Evolutionary conservation across 2,888 invertebrate species (phyloP).

Genomic region (Tineola bisselliella): DNA sequence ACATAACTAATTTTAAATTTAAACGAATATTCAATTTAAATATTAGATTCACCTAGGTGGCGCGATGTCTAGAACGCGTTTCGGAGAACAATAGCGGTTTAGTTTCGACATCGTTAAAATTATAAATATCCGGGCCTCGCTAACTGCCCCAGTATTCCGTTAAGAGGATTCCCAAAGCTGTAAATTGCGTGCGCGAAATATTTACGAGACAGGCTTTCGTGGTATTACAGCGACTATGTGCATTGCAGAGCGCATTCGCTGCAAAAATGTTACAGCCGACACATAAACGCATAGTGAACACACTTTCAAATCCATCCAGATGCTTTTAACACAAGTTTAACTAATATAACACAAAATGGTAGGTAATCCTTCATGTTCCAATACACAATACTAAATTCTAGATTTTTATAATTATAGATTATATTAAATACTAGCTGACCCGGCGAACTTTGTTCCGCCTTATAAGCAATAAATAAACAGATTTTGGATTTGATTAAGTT

Average conservation of each 20-base stretch:
- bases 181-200: conserved; percentile 62
- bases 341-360: background rate
- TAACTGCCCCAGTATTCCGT: conserved; percentile 60
- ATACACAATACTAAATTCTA: too few species aligned
- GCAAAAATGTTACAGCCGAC: conserved; percentile 44
- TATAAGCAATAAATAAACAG: too few species aligned
- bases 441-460: too few species aligned
- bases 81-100: conserved; percentile 34
- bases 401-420: too few species aligned
- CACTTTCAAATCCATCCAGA: background rate
- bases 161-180: conserved; percentile 63
- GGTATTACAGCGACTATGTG: conserved; percentile 55
- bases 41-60: background rate
- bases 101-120: conserved; percentile 41
- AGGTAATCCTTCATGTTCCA: too few species aligned
- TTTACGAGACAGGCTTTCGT: conserved; percentile 63
- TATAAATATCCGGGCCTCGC: conserved; percentile 52
- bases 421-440: too few species aligned
- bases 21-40: background rate
- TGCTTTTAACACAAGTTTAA: background rate
- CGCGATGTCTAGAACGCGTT: background rate
- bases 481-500: too few species aligned
- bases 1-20: too few species aligned
- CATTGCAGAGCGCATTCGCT: conserved; percentile 38
- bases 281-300: background rate